phyloP scores from a whole-genome alignment of 2,797 vertebrate species.

The Nasua narica region DNA sequence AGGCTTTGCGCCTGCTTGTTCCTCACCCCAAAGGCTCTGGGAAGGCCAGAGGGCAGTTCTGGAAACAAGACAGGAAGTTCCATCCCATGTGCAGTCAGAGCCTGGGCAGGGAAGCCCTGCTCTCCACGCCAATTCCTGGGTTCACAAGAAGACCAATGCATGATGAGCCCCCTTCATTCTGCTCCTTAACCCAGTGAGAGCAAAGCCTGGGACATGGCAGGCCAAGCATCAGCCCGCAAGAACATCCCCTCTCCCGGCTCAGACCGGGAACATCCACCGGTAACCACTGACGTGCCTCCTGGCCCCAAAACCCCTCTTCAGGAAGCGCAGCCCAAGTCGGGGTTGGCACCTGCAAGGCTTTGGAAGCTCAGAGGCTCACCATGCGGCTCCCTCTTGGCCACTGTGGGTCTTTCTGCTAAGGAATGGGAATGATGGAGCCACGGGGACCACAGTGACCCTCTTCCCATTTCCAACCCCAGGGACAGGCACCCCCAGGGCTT shows the following conservation, averaged over 20 bases:
- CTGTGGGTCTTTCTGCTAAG: not conserved
- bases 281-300: not conserved
- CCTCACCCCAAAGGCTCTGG: not conserved
- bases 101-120: not conserved
- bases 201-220: not conserved
- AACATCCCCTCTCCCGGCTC: not conserved
- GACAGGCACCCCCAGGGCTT: not conserved
- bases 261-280: not conserved
- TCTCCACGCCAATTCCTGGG: not conserved
- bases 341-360: slow-evolving; percentile 60
- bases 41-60: not conserved
- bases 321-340: slow-evolving; percentile 57
- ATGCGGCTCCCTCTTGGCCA: not conserved
- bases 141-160: not conserved
- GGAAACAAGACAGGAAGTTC: not conserved
- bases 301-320: not conserved
- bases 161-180: not conserved
- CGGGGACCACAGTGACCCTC: not conserved
- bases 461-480: not conserved
- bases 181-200: not conserved
- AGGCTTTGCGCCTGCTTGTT: not conserved
- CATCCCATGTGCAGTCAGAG: not conserved
- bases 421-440: not conserved
- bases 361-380: slow-evolving; percentile 69
- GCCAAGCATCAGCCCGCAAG: not conserved